These are phyloP conservation scores for Euschistus heros DNA, from an alignment of 1,140 invertebrate species.

Conservation along the genomic window DNA sequence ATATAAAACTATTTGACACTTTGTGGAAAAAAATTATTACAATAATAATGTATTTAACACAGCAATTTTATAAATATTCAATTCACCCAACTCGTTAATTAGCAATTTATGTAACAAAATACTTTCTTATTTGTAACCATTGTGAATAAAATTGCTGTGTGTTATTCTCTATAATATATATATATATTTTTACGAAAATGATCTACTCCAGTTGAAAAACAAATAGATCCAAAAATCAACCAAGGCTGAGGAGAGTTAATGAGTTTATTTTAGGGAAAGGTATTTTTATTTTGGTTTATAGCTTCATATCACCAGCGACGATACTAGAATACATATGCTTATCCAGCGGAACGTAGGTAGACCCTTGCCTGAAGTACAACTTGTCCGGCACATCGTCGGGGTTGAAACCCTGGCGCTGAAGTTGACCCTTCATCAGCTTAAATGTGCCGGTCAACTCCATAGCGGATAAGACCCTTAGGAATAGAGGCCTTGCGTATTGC, in stretches of 20 bases:
- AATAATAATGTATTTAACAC: too few species aligned
- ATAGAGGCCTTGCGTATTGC: conserved; percentile 75
- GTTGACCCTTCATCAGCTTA: conserved; percentile 77
- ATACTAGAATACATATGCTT: conserved; percentile 52
- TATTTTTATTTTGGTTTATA: neutral
- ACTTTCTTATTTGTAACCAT: neutral
- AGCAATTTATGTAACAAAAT: neutral
- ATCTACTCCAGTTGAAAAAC: neutral
- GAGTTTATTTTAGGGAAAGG: neutral
- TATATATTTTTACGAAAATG: neutral
- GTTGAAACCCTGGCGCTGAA: conserved; percentile 71
- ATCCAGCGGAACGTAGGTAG: conserved; percentile 51
- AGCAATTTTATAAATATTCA: too few species aligned
- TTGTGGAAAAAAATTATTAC: too few species aligned
- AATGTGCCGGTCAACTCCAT: conserved; percentile 55
- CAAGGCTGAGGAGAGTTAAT: too few species aligned
- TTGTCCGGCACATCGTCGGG: conserved; percentile 49
- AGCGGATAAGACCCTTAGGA: conserved; percentile 60
- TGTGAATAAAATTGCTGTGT: neutral
- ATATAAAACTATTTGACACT: too few species aligned
- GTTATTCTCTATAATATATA: neutral
- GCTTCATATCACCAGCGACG: conserved; percentile 27
- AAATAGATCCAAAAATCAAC: neutral
- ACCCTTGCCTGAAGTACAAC: conserved; percentile 55
- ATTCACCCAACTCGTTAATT: too few species aligned